Conservation (phyloP, 2,113 vertebrate species). For the Synodontis membranacea region DNA sequence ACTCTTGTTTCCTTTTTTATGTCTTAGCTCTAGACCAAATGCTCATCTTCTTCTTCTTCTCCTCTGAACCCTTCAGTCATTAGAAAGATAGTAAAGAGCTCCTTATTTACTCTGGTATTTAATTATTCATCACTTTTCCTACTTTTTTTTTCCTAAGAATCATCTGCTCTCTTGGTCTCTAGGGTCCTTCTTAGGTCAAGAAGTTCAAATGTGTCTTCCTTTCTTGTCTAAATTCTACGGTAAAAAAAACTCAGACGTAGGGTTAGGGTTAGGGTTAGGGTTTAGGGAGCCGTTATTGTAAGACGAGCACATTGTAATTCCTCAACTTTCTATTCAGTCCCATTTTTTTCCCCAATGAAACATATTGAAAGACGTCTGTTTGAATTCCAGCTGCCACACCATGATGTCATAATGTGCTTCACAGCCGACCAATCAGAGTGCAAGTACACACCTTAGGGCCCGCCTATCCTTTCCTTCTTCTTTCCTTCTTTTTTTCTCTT, state of each 20-base stretch:
- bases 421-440: background rate
- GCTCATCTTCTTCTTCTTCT: background rate
- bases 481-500: background rate
- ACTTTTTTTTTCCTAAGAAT: background rate
- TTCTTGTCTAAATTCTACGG: background rate
- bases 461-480: background rate
- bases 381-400: background rate
- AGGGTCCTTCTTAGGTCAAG: background rate
- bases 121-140: background rate
- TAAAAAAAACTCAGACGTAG: background rate
- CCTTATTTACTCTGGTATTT: background rate
- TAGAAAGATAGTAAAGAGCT: background rate
- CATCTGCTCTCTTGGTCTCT: background rate
- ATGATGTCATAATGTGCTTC: background rate
- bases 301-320: too few relatives aligned
- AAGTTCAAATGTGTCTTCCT: background rate
- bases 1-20: background rate
- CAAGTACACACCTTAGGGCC: background rate
- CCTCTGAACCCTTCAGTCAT: background rate
- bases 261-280: too few relatives aligned
- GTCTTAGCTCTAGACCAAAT: background rate
- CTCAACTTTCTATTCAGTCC: background rate
- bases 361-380: background rate
- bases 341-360: background rate
- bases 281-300: background rate